A percentile compares a stretch with the other conserved stretches of the same genome.
Evolutionary conservation across 2,113 vertebrate species (phyloP).

Genomic region (Romanogobio albipinnatus): DNA sequence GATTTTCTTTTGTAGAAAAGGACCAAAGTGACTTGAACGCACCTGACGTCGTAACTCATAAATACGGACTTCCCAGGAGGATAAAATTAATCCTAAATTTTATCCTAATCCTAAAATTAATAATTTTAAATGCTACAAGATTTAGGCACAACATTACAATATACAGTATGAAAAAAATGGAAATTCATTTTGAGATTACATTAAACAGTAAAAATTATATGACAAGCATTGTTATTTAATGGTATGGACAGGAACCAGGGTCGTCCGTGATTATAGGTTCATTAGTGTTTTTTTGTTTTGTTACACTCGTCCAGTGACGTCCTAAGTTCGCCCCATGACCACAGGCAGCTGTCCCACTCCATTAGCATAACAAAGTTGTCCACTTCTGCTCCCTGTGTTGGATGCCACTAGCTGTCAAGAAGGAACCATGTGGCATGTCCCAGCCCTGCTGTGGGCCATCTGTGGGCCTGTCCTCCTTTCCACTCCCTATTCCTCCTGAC

Average conservation of each 20-base stretch:
- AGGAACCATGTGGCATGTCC: slow-evolving; percentile 49
- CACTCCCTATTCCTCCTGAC: not conserved
- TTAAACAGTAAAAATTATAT: not conserved
- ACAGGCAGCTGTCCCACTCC: slow-evolving; percentile 54
- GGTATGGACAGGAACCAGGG: not conserved
- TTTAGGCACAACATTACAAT: too few relatives aligned
- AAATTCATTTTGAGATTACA: too few relatives aligned
- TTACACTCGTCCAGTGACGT: slow-evolving; percentile 1
- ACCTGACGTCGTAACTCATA: too few relatives aligned
- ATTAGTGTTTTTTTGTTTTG: not conserved
- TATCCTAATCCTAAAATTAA: too few relatives aligned
- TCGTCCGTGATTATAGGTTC: not conserved
- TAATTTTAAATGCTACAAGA: too few relatives aligned
- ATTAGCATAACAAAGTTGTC: slow-evolving; percentile 66
- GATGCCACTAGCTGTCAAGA: slow-evolving; percentile 47
- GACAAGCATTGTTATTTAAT: not conserved
- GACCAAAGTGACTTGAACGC: too few relatives aligned
- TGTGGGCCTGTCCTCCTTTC: slow-evolving; percentile 48
- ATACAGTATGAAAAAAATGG: too few relatives aligned
- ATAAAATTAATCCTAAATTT: too few relatives aligned
- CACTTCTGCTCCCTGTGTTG: slow-evolving; percentile 20
- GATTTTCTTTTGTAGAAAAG: too few relatives aligned
- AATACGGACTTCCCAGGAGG: too few relatives aligned
- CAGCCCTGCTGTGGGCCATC: slow-evolving; percentile 56
- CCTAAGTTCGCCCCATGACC: slow-evolving; percentile 14